These are phyloP conservation scores for Labroides dimidiatus DNA, from an alignment of 2,797 vertebrate species.

Conservation along the genomic window DNA sequence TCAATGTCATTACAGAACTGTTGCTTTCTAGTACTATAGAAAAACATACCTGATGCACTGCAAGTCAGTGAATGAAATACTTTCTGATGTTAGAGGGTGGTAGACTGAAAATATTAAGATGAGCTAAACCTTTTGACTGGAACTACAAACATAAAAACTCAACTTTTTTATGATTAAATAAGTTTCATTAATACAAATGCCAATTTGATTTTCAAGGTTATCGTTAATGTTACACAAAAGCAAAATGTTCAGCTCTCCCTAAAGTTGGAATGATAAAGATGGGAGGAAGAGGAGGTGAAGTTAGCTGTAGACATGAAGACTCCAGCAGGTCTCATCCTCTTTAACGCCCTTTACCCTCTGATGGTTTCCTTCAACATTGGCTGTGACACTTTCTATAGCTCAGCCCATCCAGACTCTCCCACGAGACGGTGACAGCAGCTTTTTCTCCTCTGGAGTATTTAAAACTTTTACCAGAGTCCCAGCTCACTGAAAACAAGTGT, in stretches of 20 bases:
- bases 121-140: too few relatives aligned
- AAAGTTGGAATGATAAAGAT: slow-evolving; percentile 3
- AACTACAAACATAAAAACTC: too few relatives aligned
- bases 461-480: slow-evolving; percentile 52
- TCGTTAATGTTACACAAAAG: too few relatives aligned
- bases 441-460: slow-evolving; percentile 45
- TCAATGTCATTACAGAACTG: too few relatives aligned
- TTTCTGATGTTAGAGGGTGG: too few relatives aligned
- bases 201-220: too few relatives aligned
- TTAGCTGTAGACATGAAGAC: slow-evolving; percentile 5
- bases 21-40: too few relatives aligned
- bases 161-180: too few relatives aligned
- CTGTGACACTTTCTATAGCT: slow-evolving; percentile 43
- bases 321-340: slow-evolving; percentile 12
- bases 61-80: too few relatives aligned
- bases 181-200: too few relatives aligned
- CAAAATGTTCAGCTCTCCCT: background rate
- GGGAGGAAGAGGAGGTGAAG: background rate
- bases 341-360: slow-evolving; percentile 25
- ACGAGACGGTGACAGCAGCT: slow-evolving; percentile 26
- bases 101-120: too few relatives aligned
- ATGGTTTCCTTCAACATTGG: slow-evolving; percentile 29
- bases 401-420: slow-evolving; percentile 27
- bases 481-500: slow-evolving; percentile 42
- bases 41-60: too few relatives aligned